Percentiles rank a stretch among this genome's conserved stretches.
These are phyloP conservation scores for Aptenodytes forsteri DNA, from an alignment of 2,113 vertebrate species.

Conservation along the genomic window DNA sequence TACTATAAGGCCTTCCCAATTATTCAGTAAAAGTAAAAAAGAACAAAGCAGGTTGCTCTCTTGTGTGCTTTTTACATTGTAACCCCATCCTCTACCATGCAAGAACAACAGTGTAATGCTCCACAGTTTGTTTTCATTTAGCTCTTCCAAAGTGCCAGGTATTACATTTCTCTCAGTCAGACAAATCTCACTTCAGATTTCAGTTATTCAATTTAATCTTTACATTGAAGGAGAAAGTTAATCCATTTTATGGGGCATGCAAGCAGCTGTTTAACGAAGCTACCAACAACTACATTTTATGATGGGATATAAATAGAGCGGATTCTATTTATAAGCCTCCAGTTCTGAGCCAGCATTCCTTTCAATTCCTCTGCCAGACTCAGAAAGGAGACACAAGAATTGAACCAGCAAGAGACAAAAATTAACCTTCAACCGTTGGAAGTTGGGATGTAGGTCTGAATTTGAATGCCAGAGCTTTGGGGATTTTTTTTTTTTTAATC, in stretches of 20 bases:
- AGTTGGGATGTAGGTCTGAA: neutral
- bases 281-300: slow-evolving; percentile 7
- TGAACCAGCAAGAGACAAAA: neutral
- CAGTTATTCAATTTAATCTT: neutral
- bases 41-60: neutral
- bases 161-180: neutral
- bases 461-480: neutral
- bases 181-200: neutral
- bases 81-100: neutral
- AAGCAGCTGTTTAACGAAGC: slow-evolving; percentile 17
- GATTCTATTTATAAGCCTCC: slow-evolving; percentile 29
- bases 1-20: neutral
- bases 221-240: neutral
- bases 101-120: neutral
- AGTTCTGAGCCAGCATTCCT: neutral
- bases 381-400: neutral
- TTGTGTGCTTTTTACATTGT: neutral
- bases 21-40: neutral
- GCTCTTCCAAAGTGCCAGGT: neutral
- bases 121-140: neutral
- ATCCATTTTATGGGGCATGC: neutral
- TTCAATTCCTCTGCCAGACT: neutral
- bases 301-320: slow-evolving; percentile 34
- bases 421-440: neutral
- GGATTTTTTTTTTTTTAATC: neutral